Evolutionary conservation across 92 coral and sea anemone genomes (phyloP).

Genomic region (Epizoanthus stellaris): DNA sequence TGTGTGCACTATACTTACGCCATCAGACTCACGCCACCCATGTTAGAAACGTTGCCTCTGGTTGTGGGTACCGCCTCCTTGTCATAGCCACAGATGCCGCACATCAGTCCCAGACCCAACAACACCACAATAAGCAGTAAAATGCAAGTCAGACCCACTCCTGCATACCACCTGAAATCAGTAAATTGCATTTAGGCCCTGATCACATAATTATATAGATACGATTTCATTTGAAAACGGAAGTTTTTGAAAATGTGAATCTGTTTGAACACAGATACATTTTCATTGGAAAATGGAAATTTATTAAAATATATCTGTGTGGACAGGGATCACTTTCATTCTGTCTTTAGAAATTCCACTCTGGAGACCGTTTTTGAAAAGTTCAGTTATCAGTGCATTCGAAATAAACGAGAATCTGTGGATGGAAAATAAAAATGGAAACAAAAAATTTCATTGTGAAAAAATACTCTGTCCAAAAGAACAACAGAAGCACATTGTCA

Average conservation of each 20-base stretch:
- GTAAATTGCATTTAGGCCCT: neutral
- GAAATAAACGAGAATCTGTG: too few relatives aligned
- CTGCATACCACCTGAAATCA: conserved; percentile 82
- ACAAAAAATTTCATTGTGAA: too few relatives aligned
- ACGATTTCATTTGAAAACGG: neutral
- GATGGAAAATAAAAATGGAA: too few relatives aligned
- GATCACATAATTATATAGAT: neutral
- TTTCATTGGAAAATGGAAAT: too few relatives aligned
- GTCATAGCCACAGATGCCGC: conserved; percentile 93
- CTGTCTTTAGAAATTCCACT: too few relatives aligned
- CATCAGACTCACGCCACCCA: conserved; percentile 95
- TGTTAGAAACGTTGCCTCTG: conserved; percentile 85
- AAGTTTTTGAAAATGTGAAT: neutral
- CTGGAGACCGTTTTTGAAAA: too few relatives aligned
- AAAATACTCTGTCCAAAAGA: too few relatives aligned
- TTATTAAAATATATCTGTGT: too few relatives aligned
- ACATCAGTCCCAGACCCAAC: conserved; percentile 92
- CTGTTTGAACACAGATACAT: too few relatives aligned
- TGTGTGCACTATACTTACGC: conserved; percentile 74
- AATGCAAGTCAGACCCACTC: conserved; percentile 89
- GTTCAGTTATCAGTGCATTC: too few relatives aligned
- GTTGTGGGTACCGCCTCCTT: conserved; percentile 87
- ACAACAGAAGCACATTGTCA: too few relatives aligned
- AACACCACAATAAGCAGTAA: conserved; percentile 85
- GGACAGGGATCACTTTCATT: too few relatives aligned